Base-by-base conservation (phyloP, 2,888 invertebrate genomes). In the Calameuta idolon region DNA sequence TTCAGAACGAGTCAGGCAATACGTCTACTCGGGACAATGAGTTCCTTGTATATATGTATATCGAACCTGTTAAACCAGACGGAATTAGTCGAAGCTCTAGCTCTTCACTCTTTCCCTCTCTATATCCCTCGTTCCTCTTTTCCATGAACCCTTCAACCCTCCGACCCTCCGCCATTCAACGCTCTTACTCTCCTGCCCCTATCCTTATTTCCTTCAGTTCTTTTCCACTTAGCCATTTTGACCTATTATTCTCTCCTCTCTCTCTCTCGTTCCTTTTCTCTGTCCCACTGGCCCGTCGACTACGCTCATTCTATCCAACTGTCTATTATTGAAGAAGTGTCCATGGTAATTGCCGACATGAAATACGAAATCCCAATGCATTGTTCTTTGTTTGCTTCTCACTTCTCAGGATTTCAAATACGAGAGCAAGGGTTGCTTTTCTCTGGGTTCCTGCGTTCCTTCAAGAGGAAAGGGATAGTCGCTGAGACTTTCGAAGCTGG, bases 51-150 rank as follows among this genome's bases (percentile, higher is more conserved):
- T 34, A 71, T 71, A 71, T 33, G 30, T 71, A 71, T 33, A 71
- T 71, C 34, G 40, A 40, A 76, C 71, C 76, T 73, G 76, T 73
- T 73, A 76, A 76, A 76, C 76, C 76, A 73, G 76, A 76, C 69
- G 76, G 31, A 73, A 76, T 76, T 73, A 73, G 76, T 73, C 55
- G 30, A 69, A 73, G 30, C 30, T 30, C 71, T 33, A 5, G 30
- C 33, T 71, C 33, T 71, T 71, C 71, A 71, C 33, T 33, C 33
- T 33, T 71, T 33, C 71, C n/a, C 71, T 30, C 15, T 15, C 71
- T n/a, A 12, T 71, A 31, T 71, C 33, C 33, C 71, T n/a, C 33
- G 12, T 71, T 33, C 71, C 71, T 12, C 33, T 33, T 30, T n/a
- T n/a, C 71, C 71, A 37, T 15, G 12, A 15, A 15, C 40, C 15